Evolutionary conservation across 1,140 invertebrate genomes (phyloP), one percentile per base, ranked within the genome.

Genomic region (Aphis gossypii): DNA sequence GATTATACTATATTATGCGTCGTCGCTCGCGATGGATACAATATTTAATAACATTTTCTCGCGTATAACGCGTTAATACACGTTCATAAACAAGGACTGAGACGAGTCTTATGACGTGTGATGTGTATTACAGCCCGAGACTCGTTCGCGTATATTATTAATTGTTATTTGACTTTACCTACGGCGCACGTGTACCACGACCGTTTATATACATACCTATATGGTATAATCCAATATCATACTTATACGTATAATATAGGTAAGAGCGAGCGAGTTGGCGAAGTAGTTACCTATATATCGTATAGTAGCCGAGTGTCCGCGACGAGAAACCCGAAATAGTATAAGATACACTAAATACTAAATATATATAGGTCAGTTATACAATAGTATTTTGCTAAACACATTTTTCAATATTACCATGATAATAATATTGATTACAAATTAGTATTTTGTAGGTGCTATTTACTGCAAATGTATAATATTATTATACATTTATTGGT

Each of bases 41-140:
- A 76, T 76, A 76, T n/a, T 35, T 76, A 76, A 76, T 76, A 76
- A 76, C n/a, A 76, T 76, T 76, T 76, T n/a, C 60, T n/a, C 30
- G 14, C 30, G 11, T 76, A n/a, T 76, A 76, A 76, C n/a, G 14
- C n/a, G 38, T 41, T 76, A 76, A 30, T 76, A 76, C n/a, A n/a
- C 60, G 14, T 76, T 76, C 60, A 76, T 76, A 76, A 76, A 76
- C 60, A 76, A 76, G 60, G n/a, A n/a, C 14, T 14, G 60, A 76
- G 60, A 76, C 60, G 60, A 76, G 60, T 76, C 60, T 30, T 76
- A 46, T 76, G 60, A 76, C 60, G 60, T 76, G 14, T 76, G 60
- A 76, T 76, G 60, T 76, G n/a, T 76, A n/a, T 6, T 76, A 76
- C 60, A 76, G 30, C 60, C 60, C 60, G 60, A 76, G n/a, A 76